Evolutionary conservation across 2,113 vertebrate species (phyloP).

Genomic region (Colistium nudipinnis): DNA sequence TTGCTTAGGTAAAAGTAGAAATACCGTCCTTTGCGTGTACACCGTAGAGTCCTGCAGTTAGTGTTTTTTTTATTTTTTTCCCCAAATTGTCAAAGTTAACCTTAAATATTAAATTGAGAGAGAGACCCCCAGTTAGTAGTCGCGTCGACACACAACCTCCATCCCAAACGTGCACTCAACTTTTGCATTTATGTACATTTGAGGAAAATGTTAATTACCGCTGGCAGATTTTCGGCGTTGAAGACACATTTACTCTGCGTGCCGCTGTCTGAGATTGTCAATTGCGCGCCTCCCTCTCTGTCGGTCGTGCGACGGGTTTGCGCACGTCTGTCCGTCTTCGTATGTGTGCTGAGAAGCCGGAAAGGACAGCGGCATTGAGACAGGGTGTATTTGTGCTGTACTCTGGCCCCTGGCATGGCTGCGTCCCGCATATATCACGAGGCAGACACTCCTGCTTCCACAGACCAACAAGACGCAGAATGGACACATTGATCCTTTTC

Average conservation of each 20-base stretch:
- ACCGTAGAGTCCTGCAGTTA: too few species aligned
- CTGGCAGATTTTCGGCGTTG: too few species aligned
- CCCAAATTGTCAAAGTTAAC: too few species aligned
- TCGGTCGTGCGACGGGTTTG: constrained; percentile 46
- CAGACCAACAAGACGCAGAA: constrained; percentile 48
- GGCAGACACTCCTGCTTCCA: constrained; percentile 63
- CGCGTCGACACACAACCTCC: too few species aligned
- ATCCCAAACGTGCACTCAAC: too few species aligned
- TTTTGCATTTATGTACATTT: too few species aligned
- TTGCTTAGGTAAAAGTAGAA: too few species aligned
- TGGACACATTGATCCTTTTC: constrained; percentile 60
- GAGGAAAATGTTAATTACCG: too few species aligned
- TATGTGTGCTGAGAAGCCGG: constrained; percentile 29
- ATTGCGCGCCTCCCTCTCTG: constrained; percentile 18
- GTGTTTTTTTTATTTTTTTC: too few species aligned
- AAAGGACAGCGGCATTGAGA: constrained; percentile 48
- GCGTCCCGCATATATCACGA: constrained; percentile 66
- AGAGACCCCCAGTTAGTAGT: too few species aligned
- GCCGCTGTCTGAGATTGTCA: constrained; percentile 18
- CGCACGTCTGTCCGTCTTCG: constrained; percentile 24
- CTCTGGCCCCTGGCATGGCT: constrained; percentile 75
- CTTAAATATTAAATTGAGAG: too few species aligned
- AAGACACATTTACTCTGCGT: not conserved
- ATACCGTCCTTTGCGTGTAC: too few species aligned
- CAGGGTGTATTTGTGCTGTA: constrained; percentile 80